Conservation (phyloP, 53 echinoderm and acorn worm genomes). For the Echinarachnius parma region DNA sequence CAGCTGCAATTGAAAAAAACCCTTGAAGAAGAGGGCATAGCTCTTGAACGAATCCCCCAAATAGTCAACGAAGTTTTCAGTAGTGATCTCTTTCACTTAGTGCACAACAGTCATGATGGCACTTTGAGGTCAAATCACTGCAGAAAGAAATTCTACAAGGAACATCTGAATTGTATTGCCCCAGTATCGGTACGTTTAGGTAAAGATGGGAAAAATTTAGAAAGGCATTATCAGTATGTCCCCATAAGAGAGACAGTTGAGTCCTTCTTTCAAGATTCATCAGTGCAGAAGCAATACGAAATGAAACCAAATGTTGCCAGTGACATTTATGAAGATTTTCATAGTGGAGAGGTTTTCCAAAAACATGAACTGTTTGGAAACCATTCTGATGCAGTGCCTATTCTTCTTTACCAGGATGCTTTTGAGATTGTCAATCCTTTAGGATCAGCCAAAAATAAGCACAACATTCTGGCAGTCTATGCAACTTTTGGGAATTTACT, state of each 20-base stretch:
- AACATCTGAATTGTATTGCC: slow-evolving; percentile 36
- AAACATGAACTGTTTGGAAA: slow-evolving; percentile 20
- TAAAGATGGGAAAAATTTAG: slow-evolving; percentile 23
- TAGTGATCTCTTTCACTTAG: slow-evolving; percentile 8
- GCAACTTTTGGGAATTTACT: slow-evolving; percentile 35
- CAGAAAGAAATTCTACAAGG: slow-evolving; percentile 47
- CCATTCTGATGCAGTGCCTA: neutral
- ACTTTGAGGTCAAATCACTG: slow-evolving; percentile 41
- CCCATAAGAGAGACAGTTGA: slow-evolving; percentile 53
- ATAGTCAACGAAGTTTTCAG: slow-evolving; percentile 15
- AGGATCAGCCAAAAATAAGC: slow-evolving; percentile 47
- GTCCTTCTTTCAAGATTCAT: slow-evolving; percentile 22
- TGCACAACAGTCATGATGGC: slow-evolving; percentile 23
- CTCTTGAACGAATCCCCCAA: neutral
- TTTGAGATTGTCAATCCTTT: slow-evolving; percentile 61
- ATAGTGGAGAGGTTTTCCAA: slow-evolving; percentile 49
- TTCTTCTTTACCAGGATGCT: slow-evolving; percentile 57
- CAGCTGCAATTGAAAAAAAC: slow-evolving; percentile 10
- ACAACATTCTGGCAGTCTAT: slow-evolving; percentile 59
- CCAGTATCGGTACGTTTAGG: slow-evolving; percentile 47
- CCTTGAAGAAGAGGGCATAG: slow-evolving; percentile 9
- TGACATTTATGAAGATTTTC: slow-evolving; percentile 23
- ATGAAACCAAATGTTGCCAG: neutral
- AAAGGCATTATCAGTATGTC: slow-evolving; percentile 60
- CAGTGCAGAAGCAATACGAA: slow-evolving; percentile 15